These are phyloP conservation scores for Mus caroli DNA, from an alignment of 2,797 vertebrate genomes.

Conservation along the genomic window DNA sequence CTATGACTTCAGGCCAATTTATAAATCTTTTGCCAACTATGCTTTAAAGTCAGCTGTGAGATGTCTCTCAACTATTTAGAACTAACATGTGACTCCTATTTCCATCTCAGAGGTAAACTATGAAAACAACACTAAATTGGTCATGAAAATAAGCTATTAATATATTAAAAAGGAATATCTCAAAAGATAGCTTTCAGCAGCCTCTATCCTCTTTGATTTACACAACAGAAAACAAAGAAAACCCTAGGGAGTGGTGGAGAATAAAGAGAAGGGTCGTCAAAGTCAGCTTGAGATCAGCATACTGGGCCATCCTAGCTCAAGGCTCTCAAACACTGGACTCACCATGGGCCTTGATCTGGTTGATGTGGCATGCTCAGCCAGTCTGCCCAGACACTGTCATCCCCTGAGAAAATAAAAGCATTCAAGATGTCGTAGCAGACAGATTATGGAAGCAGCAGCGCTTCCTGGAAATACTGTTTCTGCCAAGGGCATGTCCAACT, in stretches of 20 bases:
- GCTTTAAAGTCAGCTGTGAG: neutral
- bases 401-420: neutral
- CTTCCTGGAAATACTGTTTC: conserved; percentile 35
- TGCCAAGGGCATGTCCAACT: neutral
- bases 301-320: accelerated
- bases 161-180: neutral
- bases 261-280: neutral
- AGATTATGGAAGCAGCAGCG: neutral
- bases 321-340: accelerated
- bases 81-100: neutral
- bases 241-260: neutral
- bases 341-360: accelerated
- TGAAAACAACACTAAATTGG: neutral
- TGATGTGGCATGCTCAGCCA: neutral
- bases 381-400: neutral
- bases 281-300: accelerated
- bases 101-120: neutral
- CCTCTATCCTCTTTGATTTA: neutral
- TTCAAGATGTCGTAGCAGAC: neutral
- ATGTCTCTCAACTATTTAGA: neutral
- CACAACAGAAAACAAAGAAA: neutral
- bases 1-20: conserved; percentile 31
- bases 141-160: neutral
- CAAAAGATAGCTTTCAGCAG: neutral
- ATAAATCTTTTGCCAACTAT: neutral